Evolutionary conservation across 2,113 vertebrate genomes (phyloP), one percentile per base, ranked within the genome.

Genomic region (Poeciliopsis turrubarensis): DNA sequence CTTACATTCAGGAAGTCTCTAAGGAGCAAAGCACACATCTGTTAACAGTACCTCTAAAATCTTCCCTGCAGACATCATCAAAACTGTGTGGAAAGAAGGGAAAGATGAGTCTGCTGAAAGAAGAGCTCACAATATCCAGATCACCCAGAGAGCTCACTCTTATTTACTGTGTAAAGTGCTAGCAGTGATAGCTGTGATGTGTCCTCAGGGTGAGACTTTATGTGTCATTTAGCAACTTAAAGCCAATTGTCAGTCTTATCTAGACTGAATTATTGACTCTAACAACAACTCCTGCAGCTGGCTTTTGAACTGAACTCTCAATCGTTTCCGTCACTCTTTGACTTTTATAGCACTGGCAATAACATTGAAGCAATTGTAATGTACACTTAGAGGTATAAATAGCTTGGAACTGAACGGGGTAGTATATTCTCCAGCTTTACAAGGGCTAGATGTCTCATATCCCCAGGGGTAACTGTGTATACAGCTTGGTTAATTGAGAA

Each of bases 221-320:
- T 63, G 29, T 73, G 64, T 54, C 61, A 27, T 74, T 73, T 34
- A 60, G 57, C 25, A 32, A 60, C 78, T 72, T 72, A 71, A 75
- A 78, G 70, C 70, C 77, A 80, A 77, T 73, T 77, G 15, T 61
- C 57, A 72, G 71, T 73, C 71, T 78, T 75, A 76, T 72, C 29
- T 47, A 60, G 57, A 47, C 51, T 51, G 78, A 89, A 57, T 71
- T 76, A 87, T 86, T 76, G 85, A 65, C 72, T 77, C 67, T 80
- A 51, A 67, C 17, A 44, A 73, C 80, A 69, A 77, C 68, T 72
- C 47, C 65, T 75, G 72, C 64, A 26, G 65, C 76, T 47, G 44
- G 44, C 22, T 78, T 62, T 26, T 30, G n/a, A 47, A 65, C 39
- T 65, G 66, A 69, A 69, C 64, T 57, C 29, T 47, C 44, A 57